phyloP scores from a whole-genome alignment of 2,888 invertebrate genomes.

The Torymus aiolomorphi region DNA sequence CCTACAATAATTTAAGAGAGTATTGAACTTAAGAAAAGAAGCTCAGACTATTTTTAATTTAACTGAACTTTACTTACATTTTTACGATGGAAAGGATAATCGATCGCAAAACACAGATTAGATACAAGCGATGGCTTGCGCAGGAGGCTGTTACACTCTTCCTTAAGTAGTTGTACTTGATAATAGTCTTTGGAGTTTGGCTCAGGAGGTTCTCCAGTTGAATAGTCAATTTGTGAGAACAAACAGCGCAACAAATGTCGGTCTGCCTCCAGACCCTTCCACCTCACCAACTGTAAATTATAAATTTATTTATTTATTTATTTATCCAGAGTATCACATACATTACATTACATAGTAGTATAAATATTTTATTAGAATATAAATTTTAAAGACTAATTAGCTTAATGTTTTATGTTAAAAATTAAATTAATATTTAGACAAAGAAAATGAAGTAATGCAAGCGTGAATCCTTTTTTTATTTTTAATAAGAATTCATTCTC shows the following conservation, averaged over 20 bases:
- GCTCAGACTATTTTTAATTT: no score
- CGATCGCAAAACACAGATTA: constrained; percentile 91
- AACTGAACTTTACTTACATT: constrained; percentile 73
- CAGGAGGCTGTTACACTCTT: constrained; percentile 87
- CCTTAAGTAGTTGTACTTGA: constrained; percentile 85
- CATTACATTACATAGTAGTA: no score
- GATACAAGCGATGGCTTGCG: constrained; percentile 92
- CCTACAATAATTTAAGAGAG: constrained; percentile 35
- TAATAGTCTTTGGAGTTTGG: constrained; percentile 77
- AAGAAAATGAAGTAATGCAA: no score
- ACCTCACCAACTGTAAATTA: constrained; percentile 86
- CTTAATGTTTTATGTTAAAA: no score
- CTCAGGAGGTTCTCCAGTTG: constrained; percentile 79
- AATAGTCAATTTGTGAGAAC: constrained; percentile 92
- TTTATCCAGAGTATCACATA: no score
- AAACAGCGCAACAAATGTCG: constrained; percentile 96
- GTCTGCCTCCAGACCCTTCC: constrained; percentile 97
- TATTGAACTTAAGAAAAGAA: not conserved
- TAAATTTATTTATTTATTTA: no score
- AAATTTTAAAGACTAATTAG: no score
- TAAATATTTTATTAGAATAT: constrained; percentile 43
- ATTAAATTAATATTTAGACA: no score
- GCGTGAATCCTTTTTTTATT: no score
- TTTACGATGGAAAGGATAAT: constrained; percentile 86
- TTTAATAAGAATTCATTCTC: no score